Base-by-base conservation (phyloP, 2,113 vertebrate genomes). In the Epinephelus moara region DNA sequence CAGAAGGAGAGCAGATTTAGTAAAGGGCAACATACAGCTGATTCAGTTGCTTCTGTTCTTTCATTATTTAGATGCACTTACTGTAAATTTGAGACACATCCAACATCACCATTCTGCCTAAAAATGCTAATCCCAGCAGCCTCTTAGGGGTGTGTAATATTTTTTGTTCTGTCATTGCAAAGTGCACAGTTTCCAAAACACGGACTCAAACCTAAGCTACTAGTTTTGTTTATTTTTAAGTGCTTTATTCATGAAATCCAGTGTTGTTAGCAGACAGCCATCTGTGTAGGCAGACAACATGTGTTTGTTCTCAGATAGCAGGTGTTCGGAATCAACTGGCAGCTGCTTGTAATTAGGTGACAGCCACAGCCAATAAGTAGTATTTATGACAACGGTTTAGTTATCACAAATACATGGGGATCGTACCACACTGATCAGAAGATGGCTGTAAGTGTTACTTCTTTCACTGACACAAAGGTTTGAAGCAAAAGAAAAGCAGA, bases 281-380 rank as follows among this genome's bases (percentile, higher is more conserved):
- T 93, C 92, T 92, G 91, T 63, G 81, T 69, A 42, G 64, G 42
- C 86, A 78, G 63, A 81, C 80, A 73, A 85, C 81, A 88, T 78
- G 83, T 83, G 88, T 80, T 87, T 75, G 79, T 81, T 77, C 85
- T 62, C 63, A 50, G 49, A 76, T 9, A 78, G 80, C 91, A 92
- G 90, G 87, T 90, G 91, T 69, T 81, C 0, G 68, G 62, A 87
- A 78, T 81, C 73, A 70, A 69, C 50, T 45, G 76, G 88, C 88
- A 89, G 79, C 86, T 88, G 92, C 87, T 83, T 52, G 78, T 76
- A 85, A 88, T 88, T 85, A 92, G 56, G 62, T 70, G 80, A 66
- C 81, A 82, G 80, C 40, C 69, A 25, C 53, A 64, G 80, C 61
- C 70, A 78, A 60, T 68, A 47, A 87, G 75, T 70, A 42, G 69